A percentile compares a stretch with the other conserved stretches of the same genome.
Conservation (phyloP, 1,140 invertebrate species). For the Drosophila kepulauana region DNA sequence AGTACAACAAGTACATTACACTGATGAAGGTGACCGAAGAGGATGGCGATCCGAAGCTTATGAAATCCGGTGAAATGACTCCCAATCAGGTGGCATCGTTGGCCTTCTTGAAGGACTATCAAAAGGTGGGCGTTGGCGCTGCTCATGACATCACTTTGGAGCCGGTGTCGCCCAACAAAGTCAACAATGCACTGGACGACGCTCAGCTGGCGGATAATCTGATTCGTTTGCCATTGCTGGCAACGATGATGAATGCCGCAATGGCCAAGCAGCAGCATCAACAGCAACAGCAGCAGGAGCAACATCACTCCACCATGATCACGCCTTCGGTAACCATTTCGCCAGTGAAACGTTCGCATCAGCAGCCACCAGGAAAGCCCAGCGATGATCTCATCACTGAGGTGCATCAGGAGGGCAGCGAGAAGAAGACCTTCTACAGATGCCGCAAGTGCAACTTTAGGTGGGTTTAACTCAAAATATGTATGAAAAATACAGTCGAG, state of each 20-base stretch:
- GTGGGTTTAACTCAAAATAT: constrained; percentile 80
- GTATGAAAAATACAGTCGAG: too few relatives aligned
- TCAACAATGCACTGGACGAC: constrained; percentile 61
- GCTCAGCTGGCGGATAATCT: constrained; percentile 73
- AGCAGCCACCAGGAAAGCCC: constrained; percentile 59
- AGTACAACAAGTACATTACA: constrained; percentile 95
- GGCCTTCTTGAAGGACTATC: constrained; percentile 80
- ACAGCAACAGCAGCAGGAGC: constrained; percentile 58
- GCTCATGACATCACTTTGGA: constrained; percentile 76
- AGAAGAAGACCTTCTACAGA: constrained; percentile 89
- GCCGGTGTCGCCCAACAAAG: constrained; percentile 56
- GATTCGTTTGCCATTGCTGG: constrained; percentile 70
- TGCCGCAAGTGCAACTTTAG: constrained; percentile 94
- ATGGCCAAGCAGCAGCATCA: constrained; percentile 79
- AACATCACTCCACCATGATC: constrained; percentile 73
- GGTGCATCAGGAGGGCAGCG: constrained; percentile 79
- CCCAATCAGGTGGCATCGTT: constrained; percentile 83
- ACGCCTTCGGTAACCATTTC: constrained; percentile 85
- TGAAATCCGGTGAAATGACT: constrained; percentile 85
- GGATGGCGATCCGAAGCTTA: constrained; percentile 84
- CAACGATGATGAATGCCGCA: constrained; percentile 80
- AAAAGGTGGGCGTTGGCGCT: constrained; percentile 56
- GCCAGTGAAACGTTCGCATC: constrained; percentile 69
- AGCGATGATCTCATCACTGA: constrained; percentile 81
- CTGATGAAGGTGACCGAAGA: constrained; percentile 87